Percentiles rank a stretch among this genome's conserved stretches.
These are phyloP conservation scores for Eristalis tenax DNA, from an alignment of 2,888 invertebrate species.

Conservation along the genomic window DNA sequence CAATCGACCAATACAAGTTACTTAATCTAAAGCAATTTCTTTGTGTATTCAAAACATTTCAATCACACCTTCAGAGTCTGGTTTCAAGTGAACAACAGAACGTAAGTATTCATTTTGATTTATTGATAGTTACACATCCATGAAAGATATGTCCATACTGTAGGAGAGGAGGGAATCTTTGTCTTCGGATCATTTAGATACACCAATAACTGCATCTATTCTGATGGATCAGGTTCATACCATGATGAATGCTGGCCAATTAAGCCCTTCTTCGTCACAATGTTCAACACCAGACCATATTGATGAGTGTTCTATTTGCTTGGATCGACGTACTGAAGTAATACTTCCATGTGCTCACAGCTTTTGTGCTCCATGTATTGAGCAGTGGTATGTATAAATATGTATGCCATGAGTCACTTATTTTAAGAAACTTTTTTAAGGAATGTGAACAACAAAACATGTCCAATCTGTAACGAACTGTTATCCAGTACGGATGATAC, in stretches of 20 bases:
- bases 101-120: constrained; percentile 69
- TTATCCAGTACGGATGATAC: constrained; percentile 85
- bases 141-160: not conserved
- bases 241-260: constrained; percentile 70
- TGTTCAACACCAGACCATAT: constrained; percentile 77
- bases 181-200: constrained; percentile 40
- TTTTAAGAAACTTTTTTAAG: constrained; percentile 78
- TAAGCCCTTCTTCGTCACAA: constrained; percentile 71
- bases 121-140: not conserved
- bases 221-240: constrained; percentile 79
- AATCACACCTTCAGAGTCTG: constrained; percentile 81
- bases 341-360: constrained; percentile 87
- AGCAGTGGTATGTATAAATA: constrained; percentile 84
- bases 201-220: constrained; percentile 78
- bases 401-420: not conserved
- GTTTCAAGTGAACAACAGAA: constrained; percentile 76
- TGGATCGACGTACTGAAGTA: constrained; percentile 86
- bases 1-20: constrained; percentile 84
- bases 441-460: constrained; percentile 87
- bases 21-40: constrained; percentile 86
- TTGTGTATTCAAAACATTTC: constrained; percentile 83
- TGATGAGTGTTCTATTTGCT: constrained; percentile 87
- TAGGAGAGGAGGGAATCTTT: constrained; percentile 57
- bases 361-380: constrained; percentile 87
- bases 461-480: constrained; percentile 86